Percentiles rank a stretch among this genome's conserved stretches.
Evolutionary conservation across 2,888 invertebrate species (phyloP).

Genomic region (Girardia tigrina): DNA sequence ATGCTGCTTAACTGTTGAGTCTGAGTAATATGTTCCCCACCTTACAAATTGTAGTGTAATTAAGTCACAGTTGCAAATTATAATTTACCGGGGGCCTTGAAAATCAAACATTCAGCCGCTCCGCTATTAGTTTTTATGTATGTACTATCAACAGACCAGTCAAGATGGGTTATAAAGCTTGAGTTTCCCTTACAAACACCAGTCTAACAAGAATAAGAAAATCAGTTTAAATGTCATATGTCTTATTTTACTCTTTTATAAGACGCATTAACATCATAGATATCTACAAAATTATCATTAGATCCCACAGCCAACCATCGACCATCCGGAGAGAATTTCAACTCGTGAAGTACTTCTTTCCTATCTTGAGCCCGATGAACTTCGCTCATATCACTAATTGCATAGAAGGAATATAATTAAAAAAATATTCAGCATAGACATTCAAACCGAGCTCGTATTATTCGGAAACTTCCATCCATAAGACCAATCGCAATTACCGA

Average conservation of each 20-base stretch:
- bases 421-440: not conserved
- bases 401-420: not conserved
- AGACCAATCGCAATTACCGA: constrained; percentile 46
- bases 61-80: not conserved
- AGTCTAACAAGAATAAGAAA: constrained; percentile 38
- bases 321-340: constrained; percentile 52
- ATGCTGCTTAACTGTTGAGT: constrained; percentile 45
- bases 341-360: constrained; percentile 50
- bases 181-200: constrained; percentile 49
- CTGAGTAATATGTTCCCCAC: constrained; percentile 47
- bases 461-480: constrained; percentile 47
- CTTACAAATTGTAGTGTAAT: constrained; percentile 38
- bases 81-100: constrained; percentile 45
- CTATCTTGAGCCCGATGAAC: constrained; percentile 47
- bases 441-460: constrained; percentile 45
- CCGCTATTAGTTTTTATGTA: constrained; percentile 51
- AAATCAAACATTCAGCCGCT: constrained; percentile 48
- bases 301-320: constrained; percentile 50
- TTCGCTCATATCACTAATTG: constrained; percentile 46
- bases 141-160: constrained; percentile 51
- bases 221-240: no score
- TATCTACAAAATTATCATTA: constrained; percentile 51
- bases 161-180: constrained; percentile 52
- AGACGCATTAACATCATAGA: constrained; percentile 47
- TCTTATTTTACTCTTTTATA: constrained; percentile 37